phyloP scores from a whole-genome alignment of 1,140 invertebrate species.

The Drosophila pectinifera region DNA sequence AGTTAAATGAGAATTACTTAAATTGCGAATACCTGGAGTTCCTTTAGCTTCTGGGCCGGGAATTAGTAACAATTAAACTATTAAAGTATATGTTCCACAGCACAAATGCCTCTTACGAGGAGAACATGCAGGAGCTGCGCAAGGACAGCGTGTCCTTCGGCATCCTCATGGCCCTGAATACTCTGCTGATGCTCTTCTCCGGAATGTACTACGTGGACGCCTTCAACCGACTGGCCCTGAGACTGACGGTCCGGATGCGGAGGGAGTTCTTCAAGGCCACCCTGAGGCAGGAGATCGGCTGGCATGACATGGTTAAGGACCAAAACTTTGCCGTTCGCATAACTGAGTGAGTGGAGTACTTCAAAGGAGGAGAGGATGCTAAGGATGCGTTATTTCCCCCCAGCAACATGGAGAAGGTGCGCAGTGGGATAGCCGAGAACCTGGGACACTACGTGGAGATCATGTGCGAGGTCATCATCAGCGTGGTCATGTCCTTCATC shows the following conservation, averaged over 20 bases:
- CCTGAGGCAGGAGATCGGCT: slow-evolving; percentile 94
- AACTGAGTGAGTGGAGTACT: slow-evolving; percentile 94
- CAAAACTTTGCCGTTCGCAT: slow-evolving; percentile 95
- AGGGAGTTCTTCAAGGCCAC: slow-evolving; percentile 90
- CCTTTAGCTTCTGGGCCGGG: not conserved
- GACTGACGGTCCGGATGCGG: slow-evolving; percentile 90
- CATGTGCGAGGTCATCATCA: slow-evolving; percentile 88
- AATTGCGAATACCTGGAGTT: not conserved
- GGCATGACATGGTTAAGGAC: slow-evolving; percentile 93
- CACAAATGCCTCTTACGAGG: slow-evolving; percentile 86
- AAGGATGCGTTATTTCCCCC: no score
- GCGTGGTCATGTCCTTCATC: slow-evolving; percentile 89
- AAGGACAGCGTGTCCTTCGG: slow-evolving; percentile 89
- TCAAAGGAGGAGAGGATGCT: no score
- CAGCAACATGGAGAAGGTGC: slow-evolving; percentile 94
- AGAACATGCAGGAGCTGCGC: slow-evolving; percentile 87
- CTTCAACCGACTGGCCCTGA: slow-evolving; percentile 88
- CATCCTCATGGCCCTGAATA: slow-evolving; percentile 87
- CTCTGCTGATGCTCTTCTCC: slow-evolving; percentile 87
- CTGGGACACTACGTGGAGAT: slow-evolving; percentile 91
- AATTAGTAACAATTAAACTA: not conserved
- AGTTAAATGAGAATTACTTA: not conserved
- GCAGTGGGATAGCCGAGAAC: slow-evolving; percentile 95
- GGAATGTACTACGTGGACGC: slow-evolving; percentile 88
- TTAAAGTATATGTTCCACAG: slow-evolving; percentile 27